These are phyloP conservation scores for Oreortyx pictus DNA, from an alignment of 2,797 vertebrate genomes.

Conservation along the genomic window DNA sequence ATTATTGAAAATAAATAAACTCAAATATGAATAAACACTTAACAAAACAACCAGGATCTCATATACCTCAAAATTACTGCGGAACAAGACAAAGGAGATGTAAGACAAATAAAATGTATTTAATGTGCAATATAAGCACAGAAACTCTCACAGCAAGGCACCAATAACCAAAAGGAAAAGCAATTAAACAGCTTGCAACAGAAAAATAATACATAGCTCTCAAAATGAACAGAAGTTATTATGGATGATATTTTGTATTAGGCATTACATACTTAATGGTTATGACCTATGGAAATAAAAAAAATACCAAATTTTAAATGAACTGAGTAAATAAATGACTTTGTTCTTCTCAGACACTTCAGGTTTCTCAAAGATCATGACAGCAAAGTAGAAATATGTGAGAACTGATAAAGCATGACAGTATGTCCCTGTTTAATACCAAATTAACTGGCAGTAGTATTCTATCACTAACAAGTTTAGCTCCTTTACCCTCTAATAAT, in stretches of 20 bases:
- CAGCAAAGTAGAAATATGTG: background rate
- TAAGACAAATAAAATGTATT: background rate
- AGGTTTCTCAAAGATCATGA: background rate
- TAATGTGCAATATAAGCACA: background rate
- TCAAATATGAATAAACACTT: background rate
- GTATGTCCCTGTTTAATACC: too few relatives aligned
- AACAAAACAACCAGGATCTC: background rate
- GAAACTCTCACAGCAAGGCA: background rate
- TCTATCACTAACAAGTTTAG: too few relatives aligned
- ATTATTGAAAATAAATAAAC: background rate
- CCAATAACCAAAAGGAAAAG: background rate
- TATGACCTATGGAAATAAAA: too few relatives aligned
- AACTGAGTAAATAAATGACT: background rate
- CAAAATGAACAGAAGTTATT: background rate
- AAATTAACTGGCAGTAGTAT: too few relatives aligned
- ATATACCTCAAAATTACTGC: background rate
- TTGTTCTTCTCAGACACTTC: background rate
- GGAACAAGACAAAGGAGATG: background rate
- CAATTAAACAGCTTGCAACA: background rate
- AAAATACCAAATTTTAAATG: background rate
- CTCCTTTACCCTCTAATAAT: too few relatives aligned
- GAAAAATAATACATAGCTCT: background rate
- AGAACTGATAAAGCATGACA: background rate
- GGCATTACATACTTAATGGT: background rate
- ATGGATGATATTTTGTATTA: background rate